Conservation (phyloP, 2,797 vertebrate genomes). For the Rhinichthys osculus region DNA sequence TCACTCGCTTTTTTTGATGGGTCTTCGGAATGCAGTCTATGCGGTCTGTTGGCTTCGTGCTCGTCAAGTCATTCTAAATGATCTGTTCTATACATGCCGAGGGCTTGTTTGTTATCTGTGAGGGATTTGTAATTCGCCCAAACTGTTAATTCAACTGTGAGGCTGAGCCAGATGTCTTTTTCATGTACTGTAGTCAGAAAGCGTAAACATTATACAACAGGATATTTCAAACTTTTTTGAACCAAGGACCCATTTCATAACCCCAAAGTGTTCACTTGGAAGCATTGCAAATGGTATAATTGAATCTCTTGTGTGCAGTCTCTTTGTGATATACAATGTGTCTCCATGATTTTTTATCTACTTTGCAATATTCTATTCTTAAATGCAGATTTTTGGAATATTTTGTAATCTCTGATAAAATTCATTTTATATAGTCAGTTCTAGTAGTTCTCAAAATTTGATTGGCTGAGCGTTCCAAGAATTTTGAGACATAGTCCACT, state of each 20-base stretch:
- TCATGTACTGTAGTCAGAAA: slow-evolving; percentile 13
- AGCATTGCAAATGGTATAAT: not conserved
- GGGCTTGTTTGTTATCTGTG: slow-evolving; percentile 60
- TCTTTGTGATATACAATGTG: not conserved
- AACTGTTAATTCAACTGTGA: slow-evolving; percentile 60
- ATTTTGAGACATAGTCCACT: not conserved
- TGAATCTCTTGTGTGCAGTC: not conserved
- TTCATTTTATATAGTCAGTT: not conserved
- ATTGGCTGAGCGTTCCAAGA: not conserved
- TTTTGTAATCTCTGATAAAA: not conserved
- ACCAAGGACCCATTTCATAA: not conserved
- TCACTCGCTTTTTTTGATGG: slow-evolving; percentile 31
- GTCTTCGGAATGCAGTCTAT: slow-evolving; percentile 55
- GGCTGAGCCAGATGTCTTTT: slow-evolving; percentile 52
- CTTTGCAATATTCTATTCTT: not conserved
- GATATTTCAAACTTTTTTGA: not conserved
- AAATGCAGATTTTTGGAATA: not conserved
- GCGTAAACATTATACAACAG: slow-evolving; percentile 14
- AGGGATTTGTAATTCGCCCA: slow-evolving; percentile 48
- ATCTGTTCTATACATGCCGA: slow-evolving; percentile 54
- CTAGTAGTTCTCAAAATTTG: not conserved
- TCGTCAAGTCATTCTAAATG: slow-evolving; percentile 53
- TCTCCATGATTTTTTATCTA: not conserved
- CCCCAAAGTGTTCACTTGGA: not conserved
- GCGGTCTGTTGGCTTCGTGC: slow-evolving; percentile 57